A percentile compares a stretch with the other conserved stretches of the same genome.
Evolutionary conservation across 2,888 invertebrate genomes (phyloP).

Genomic region (Eristalis tenax): DNA sequence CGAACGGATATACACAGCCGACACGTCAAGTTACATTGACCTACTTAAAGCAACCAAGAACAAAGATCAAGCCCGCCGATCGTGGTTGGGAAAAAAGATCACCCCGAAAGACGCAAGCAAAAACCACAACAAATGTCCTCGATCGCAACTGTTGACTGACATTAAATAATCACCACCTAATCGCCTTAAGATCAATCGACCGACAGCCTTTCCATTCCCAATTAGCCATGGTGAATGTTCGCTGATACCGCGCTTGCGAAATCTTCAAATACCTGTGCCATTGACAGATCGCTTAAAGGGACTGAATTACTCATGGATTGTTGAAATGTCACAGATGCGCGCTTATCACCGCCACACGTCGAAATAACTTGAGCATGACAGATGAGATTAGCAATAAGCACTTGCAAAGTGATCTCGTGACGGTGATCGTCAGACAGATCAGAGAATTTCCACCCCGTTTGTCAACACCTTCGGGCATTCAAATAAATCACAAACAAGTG

Average conservation of each 20-base stretch:
- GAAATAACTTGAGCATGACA: not conserved
- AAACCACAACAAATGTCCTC: not conserved
- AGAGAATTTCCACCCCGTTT: constrained; percentile 19
- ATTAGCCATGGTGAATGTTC: not conserved
- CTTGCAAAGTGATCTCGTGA: not conserved
- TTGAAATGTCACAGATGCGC: not conserved
- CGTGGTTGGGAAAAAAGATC: not conserved
- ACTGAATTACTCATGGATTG: not conserved
- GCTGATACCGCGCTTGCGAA: not conserved
- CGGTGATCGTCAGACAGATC: constrained; percentile 9
- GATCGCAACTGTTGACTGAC: not conserved
- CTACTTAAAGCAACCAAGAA: too few species aligned
- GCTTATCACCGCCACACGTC: not conserved
- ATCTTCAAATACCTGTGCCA: not conserved
- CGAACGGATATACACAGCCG: too few species aligned
- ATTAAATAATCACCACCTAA: not conserved
- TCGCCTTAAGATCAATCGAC: not conserved
- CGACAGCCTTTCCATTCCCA: not conserved
- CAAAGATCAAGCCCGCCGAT: too few species aligned
- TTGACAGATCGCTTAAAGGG: not conserved
- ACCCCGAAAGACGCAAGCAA: not conserved
- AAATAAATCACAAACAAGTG: constrained; percentile 15
- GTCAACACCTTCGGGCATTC: constrained; percentile 48
- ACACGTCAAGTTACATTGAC: too few species aligned
- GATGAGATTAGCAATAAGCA: not conserved